Base-by-base conservation (phyloP, 2,888 invertebrate species). In the Melieria omissa region DNA sequence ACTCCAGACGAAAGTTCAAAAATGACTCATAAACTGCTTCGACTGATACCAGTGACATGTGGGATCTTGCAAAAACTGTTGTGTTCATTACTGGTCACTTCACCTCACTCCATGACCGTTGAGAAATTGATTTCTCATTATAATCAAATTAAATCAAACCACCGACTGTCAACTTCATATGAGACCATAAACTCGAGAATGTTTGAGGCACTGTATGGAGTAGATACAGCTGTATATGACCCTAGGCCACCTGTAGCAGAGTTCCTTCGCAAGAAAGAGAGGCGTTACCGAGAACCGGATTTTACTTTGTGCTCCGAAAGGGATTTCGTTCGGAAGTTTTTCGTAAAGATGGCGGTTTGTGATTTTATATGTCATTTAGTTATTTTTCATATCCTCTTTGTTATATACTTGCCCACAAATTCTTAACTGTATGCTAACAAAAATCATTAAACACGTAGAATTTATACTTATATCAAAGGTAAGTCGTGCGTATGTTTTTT, bases 11-110 rank as follows among this genome's bases (percentile, higher is more conserved):
- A 54, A 54, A 7, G 54, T 54, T 5, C 54, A 54, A 54, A 54
- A 54, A 54, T 54, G 6, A 14, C 54, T n/a, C 54, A 54, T 54
- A 54, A 54, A 16, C 54, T 54, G 54, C 54, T 54, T 54, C 54
- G 54, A 54, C 54, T 54, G 54, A 54, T 54, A 54, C 54, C 54
- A 54, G 54, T 54, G 54, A 54, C 54, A 54, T 54, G 54, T 54
- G 54, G 54, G 54, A 54, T 54, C 14, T 54, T 54, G 6, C 7
- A 54, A 16, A 54, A 54, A 54, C 54, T 54, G 54, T 54, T 54
- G 54, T 54, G 54, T 16, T 54, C 54, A 14, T 54, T 54, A 54
- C 54, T 54, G 54, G 54, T 54, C 54, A 54, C 54, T 5, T 54
- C 54, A 54, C 54, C 6, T 54, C 54, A 54, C 54, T 54, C 54